Evolutionary conservation across 2,888 invertebrate genomes (phyloP).

Genomic region (Phortica okadai): DNA sequence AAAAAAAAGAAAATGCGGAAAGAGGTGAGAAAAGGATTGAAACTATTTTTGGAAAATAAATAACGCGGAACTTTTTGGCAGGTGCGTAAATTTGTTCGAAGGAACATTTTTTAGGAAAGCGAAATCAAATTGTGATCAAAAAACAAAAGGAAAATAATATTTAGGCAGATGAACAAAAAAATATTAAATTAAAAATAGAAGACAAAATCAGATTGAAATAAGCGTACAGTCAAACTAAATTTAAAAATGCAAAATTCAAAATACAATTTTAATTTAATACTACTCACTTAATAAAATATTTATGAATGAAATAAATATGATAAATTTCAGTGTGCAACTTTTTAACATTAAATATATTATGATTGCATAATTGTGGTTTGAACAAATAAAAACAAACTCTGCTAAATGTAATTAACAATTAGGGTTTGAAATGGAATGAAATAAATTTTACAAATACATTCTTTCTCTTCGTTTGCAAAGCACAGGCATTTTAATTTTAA

Average conservation of each 20-base stretch:
- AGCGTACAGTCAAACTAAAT: constrained; percentile 40
- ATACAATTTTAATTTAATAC: constrained; percentile 35
- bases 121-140: constrained; percentile 75
- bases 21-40: constrained; percentile 47
- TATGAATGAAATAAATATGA: constrained; percentile 53
- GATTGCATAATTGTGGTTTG: constrained; percentile 44
- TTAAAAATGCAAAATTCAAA: constrained; percentile 43
- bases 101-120: constrained; percentile 60
- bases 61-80: constrained; percentile 36
- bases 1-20: constrained; percentile 27
- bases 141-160: constrained; percentile 44
- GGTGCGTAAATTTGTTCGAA: constrained; percentile 61
- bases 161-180: constrained; percentile 44
- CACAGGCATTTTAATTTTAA: not conserved
- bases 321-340: constrained; percentile 71
- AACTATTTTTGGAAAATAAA: constrained; percentile 52
- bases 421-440: constrained; percentile 42
- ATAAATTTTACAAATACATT: constrained; percentile 38
- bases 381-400: constrained; percentile 43
- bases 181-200: not conserved
- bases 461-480: not conserved
- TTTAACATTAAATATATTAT: constrained; percentile 49
- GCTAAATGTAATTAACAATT: constrained; percentile 37
- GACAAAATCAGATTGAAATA: constrained; percentile 26
- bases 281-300: constrained; percentile 34